Percentiles rank a stretch among this genome's conserved stretches.
Conservation (phyloP, 2,888 invertebrate species). For the Ceriagrion tenellum region DNA sequence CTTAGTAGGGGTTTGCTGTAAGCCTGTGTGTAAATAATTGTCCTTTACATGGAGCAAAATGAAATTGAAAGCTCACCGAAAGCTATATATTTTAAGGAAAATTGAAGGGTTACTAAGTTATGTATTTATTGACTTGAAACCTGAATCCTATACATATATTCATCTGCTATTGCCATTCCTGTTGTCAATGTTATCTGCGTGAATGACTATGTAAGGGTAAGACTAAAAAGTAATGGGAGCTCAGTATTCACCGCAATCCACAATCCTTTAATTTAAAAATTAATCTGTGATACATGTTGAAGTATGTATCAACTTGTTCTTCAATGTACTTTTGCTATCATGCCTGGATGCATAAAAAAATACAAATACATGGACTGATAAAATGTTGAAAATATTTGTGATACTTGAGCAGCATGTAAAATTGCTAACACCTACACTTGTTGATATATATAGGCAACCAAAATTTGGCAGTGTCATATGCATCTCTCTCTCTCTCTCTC, state of each 20-base stretch:
- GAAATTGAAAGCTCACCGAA: constrained; percentile 58
- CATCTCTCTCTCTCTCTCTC: not conserved
- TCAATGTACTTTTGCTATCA: constrained; percentile 48
- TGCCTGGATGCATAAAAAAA: constrained; percentile 51
- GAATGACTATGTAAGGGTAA: constrained; percentile 58
- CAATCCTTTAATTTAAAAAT: constrained; percentile 32
- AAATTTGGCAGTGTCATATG: not conserved
- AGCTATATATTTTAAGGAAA: constrained; percentile 67
- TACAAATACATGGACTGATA: constrained; percentile 32
- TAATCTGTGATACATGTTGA: constrained; percentile 66
- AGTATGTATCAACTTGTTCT: constrained; percentile 57
- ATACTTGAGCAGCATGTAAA: constrained; percentile 50
- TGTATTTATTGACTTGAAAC: constrained; percentile 50
- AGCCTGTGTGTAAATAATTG: constrained; percentile 54
- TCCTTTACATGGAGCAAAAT: constrained; percentile 54
- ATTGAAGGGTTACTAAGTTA: constrained; percentile 50
- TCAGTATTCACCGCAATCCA: constrained; percentile 28
- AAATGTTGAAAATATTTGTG: constrained; percentile 60
- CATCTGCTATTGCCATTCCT: constrained; percentile 65
- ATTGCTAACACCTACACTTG: constrained; percentile 27
- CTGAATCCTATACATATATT: constrained; percentile 38
- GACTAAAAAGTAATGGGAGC: constrained; percentile 46
- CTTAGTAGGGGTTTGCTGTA: not conserved
- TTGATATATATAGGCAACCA: not conserved
- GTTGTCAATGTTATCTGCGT: constrained; percentile 62